These are phyloP conservation scores for Notamacropus eugenii DNA, from an alignment of 2,797 vertebrate genomes.

Conservation along the genomic window DNA sequence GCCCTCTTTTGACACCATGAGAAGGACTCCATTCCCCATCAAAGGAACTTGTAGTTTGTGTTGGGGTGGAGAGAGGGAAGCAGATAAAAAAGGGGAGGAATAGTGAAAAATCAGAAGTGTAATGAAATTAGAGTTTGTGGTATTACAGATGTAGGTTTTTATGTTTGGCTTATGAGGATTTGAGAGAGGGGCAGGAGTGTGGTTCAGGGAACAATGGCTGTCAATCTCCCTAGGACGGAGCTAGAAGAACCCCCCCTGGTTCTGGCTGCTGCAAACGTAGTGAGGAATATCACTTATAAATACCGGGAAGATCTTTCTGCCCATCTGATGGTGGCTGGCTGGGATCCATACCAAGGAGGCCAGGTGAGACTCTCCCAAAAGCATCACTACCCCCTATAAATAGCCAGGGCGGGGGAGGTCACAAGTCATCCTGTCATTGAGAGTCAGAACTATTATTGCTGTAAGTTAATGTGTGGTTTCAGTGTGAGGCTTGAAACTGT, in stretches of 20 bases:
- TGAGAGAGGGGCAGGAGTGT: background rate
- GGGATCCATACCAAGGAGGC: constrained; percentile 89
- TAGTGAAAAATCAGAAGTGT: background rate
- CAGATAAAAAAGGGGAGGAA: background rate
- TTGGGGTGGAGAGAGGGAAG: background rate
- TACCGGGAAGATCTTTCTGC: constrained; percentile 90
- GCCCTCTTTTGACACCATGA: background rate
- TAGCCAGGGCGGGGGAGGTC: background rate
- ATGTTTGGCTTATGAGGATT: background rate
- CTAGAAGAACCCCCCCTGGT: constrained; percentile 88
- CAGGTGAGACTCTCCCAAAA: constrained; percentile 83
- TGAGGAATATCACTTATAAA: constrained; percentile 89
- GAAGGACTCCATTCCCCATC: constrained; percentile 6
- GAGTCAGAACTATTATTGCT: constrained; percentile 2
- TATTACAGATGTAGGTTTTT: background rate
- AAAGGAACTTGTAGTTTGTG: background rate
- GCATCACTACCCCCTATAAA: rapidly evolving
- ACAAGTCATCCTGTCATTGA: background rate
- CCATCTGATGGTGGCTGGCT: constrained; percentile 91
- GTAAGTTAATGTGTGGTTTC: background rate
- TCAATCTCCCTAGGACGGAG: constrained; percentile 84
- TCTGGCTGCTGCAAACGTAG: constrained; percentile 88
- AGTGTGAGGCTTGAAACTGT: background rate
- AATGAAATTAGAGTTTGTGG: constrained; percentile 26
- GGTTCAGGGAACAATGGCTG: background rate